Evolutionary conservation across 2,113 vertebrate species (phyloP), one percentile per base, ranked within the genome.

Genomic region (Abramis brama): DNA sequence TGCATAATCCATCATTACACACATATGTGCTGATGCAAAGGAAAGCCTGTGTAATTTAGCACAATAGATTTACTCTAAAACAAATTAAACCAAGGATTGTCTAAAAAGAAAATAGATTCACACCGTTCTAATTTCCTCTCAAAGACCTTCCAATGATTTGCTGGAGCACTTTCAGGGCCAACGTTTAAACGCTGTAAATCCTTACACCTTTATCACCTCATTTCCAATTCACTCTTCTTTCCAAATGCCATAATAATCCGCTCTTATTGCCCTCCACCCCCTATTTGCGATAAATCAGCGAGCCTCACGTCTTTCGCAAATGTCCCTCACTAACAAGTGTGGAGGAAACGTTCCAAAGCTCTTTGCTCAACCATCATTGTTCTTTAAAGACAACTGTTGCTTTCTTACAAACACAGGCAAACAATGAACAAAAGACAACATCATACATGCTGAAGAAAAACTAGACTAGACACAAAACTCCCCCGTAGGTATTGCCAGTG

Each of bases 231-330:
- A 30, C 25, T 84, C 64, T 30, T 55, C 47, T 57, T 85, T 84
- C 80, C 81, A 84, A 84, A 87, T 84, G 73, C 75, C 21, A 84
- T 70, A 84, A 84, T 87, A 87, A 87, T 84, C 52, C 71, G 55
- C 82, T 73, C 75, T 64, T 87, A 62, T 84, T 83, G 77, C 71
- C n/a, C 39, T 21, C 33, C 47, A 30, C 39, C 59, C 43, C 43
- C n/a, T 30, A 39, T 71, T 64, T 59, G 50, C 6, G n/a, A 71
- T 85, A 79, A 79, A 79, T 85, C 66, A 57, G 21, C 6, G 9
- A 68, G 13, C 23, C 47, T 64, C 50, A 71, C 4, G 62, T 52
- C 27, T 75, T 75, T 27, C 23, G 55, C 52, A 64, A 80, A 80
- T 64, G 59, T 62, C 8, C 15, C 79, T 47, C 79, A 30, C 36